These are phyloP conservation scores for Pseudanteris insignis DNA, from an alignment of 2,888 invertebrate species.

Conservation along the genomic window DNA sequence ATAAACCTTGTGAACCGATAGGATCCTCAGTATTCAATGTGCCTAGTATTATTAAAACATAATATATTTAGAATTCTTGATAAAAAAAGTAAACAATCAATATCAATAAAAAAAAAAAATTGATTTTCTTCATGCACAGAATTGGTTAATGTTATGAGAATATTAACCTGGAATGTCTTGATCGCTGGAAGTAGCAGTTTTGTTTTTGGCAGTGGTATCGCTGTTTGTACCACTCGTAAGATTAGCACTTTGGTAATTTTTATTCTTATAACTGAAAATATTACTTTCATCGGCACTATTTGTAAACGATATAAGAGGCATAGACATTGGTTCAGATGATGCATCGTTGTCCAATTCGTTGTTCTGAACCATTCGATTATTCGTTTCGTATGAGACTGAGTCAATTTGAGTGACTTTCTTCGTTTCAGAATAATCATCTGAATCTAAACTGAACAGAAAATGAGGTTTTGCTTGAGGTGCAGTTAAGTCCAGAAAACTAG, in stretches of 20 bases:
- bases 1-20: constrained; percentile 70
- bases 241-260: constrained; percentile 80
- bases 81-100: too few species aligned
- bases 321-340: constrained; percentile 70
- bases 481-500: constrained; percentile 74
- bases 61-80: background rate
- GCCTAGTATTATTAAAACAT: too few species aligned
- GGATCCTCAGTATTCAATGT: constrained; percentile 63
- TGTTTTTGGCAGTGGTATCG: constrained; percentile 52
- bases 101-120: too few species aligned
- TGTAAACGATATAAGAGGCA: constrained; percentile 68
- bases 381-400: constrained; percentile 34
- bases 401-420: constrained; percentile 69
- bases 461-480: constrained; percentile 74
- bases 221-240: constrained; percentile 63
- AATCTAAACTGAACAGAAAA: constrained; percentile 71
- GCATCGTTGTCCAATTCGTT: constrained; percentile 63
- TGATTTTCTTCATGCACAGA: too few species aligned
- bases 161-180: constrained; percentile 64
- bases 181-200: constrained; percentile 63
- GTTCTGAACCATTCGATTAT: constrained; percentile 48
- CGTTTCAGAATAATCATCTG: constrained; percentile 67
- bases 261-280: constrained; percentile 77
- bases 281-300: constrained; percentile 58
- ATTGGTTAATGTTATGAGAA: too few species aligned